Base-by-base conservation (phyloP, 2,797 vertebrate species). In the Alosa sapidissima region DNA sequence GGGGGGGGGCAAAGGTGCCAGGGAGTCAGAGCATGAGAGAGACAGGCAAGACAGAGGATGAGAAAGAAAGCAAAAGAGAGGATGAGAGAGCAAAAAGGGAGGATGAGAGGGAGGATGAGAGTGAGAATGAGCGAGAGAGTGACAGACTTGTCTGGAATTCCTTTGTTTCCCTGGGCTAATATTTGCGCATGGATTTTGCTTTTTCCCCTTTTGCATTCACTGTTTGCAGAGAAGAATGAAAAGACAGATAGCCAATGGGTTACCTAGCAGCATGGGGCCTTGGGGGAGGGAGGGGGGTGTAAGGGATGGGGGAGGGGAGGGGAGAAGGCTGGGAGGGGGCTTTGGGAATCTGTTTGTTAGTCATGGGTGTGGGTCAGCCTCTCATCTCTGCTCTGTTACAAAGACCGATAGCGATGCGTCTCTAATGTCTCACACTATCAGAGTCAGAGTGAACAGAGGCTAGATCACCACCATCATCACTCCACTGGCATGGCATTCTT, bases 141-240 rank as follows among this genome's bases (percentile, higher is more conserved):
- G 93, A 95, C 91, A 92, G 87, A 87, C 88, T 88, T 85, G 89
- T 93, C 92, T 93, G 95, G 95, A 95, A 96, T 95, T 92, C 89
- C 88, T 95, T 95, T 96, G 95, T 95, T 91, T 90, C 41, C 85
- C 65, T 86, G 2, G 87, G 92, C 94, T 92, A 96, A 96, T 95
- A 95, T 96, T 96, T 95, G 93, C 91, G 88, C 85, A 91, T 83
- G 90, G 94, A 93, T 94, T 95, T 87, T 92, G 88, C 89, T 90
- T 89, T 92, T 91, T 91, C 90, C 89, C 91, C 86, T 89, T 92
- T 86, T 85, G 90, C 92, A 91, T 93, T 94, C 91, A 87, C 82
- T 92, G 89, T 93, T 93, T 93, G 93, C 88, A 91, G 88, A 94
- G 87, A 91, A 88, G 89, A 93, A 93, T 92, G 92, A 94, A 93